A percentile compares a stretch with the other conserved stretches of the same genome.
These are phyloP conservation scores for Chaetogeoica ovagalla DNA, from an alignment of 2,888 invertebrate species.

Conservation along the genomic window DNA sequence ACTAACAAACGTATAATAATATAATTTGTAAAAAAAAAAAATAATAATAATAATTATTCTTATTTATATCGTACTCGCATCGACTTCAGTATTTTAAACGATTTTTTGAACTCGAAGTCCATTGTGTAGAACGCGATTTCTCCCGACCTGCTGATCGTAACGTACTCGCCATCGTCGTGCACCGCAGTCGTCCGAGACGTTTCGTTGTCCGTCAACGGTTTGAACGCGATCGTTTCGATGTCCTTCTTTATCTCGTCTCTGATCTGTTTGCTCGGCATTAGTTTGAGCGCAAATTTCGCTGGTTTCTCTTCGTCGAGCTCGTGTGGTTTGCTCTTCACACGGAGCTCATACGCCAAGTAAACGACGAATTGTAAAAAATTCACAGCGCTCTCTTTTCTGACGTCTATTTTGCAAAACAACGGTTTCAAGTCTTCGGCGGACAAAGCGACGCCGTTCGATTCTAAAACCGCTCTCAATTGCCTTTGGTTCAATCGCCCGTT, in stretches of 20 bases:
- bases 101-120: constrained; percentile 3
- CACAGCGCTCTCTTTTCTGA: constrained; percentile 7
- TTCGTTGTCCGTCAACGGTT: not conserved
- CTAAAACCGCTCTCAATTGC: not conserved
- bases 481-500: not conserved
- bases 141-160: not conserved
- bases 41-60: not conserved
- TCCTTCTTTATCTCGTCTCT: not conserved
- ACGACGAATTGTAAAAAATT: constrained; percentile 13
- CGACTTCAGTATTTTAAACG: not conserved
- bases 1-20: not conserved
- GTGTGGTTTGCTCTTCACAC: not conserved
- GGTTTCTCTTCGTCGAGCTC: not conserved
- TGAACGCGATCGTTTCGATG: not conserved
- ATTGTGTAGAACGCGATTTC: not conserved
- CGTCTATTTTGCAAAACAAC: constrained; percentile 28
- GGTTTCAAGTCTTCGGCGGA: not conserved
- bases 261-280: not conserved
- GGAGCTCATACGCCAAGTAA: constrained; percentile 2
- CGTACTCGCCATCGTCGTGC: not conserved
- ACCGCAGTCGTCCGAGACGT: no score
- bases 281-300: not conserved
- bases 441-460: not conserved
- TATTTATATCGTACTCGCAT: not conserved
- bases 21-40: not conserved